Conservation (phyloP, 1,140 invertebrate species). For the Hyles euphorbiae region DNA sequence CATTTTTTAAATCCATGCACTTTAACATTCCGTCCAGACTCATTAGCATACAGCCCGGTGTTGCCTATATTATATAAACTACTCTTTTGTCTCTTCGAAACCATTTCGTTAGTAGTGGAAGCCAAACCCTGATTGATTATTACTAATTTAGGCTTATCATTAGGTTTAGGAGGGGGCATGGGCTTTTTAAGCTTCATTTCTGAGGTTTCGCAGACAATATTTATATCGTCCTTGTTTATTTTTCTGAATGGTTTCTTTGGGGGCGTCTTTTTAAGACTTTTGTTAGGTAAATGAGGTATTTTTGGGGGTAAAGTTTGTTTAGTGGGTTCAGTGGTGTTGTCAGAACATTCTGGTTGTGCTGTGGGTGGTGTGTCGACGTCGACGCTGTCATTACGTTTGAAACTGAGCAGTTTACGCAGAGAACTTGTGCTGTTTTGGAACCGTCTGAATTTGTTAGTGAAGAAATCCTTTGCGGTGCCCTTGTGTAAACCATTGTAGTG, state of each 20-base stretch:
- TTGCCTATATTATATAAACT: conserved; percentile 24
- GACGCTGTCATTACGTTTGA: conserved; percentile 22
- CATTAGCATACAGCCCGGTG: conserved; percentile 14
- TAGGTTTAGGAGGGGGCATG: conserved; percentile 5
- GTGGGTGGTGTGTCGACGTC: background rate
- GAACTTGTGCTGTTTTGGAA: conserved; percentile 28
- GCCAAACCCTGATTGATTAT: conserved; percentile 81
- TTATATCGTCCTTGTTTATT: conserved; percentile 43
- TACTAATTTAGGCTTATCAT: conserved; percentile 33
- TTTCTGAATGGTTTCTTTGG: conserved; percentile 17
- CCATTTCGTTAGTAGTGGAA: conserved; percentile 81
- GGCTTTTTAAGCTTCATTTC: conserved; percentile 10
- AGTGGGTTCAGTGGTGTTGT: background rate
- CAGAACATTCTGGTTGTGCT: background rate
- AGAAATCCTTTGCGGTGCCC: conserved; percentile 12
- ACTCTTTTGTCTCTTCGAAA: conserved; percentile 23
- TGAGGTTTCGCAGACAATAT: conserved; percentile 26
- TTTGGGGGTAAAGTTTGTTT: conserved; percentile 4
- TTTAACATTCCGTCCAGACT: conserved; percentile 14
- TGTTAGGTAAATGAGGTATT: conserved; percentile 4
- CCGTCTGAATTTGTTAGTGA: conserved; percentile 27
- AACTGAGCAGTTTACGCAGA: conserved; percentile 30
- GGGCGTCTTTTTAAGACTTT: conserved; percentile 5
- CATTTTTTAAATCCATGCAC: conserved; percentile 18
- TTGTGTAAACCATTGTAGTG: conserved; percentile 7